Evolutionary conservation across 2,888 invertebrate genomes (phyloP), one percentile per base, ranked within the genome.

Genomic region (Pilophorus perplexus): DNA sequence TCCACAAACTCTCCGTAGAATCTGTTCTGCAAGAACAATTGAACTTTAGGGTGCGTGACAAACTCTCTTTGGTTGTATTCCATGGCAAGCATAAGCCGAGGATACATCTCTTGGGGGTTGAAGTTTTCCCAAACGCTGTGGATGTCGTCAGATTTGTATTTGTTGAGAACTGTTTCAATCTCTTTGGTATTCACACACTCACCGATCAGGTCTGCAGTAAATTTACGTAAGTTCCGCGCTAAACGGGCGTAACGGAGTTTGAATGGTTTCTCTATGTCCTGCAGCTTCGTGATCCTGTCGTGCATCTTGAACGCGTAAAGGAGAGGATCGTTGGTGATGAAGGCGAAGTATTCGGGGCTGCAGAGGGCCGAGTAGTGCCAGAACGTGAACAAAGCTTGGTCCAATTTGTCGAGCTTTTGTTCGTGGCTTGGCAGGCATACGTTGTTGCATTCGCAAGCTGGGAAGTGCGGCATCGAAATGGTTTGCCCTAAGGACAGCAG

Each of bases 41-140:
- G 89, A 16, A 86, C 84, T 74, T 88, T 86, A 0, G 87, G 85
- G 76, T 89, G 88, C 2, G 88, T 87, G 0, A 89, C 85, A 74
- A 89, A 89, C 74, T 84, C 83, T 74, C 86, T 87, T 73, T 88
- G 87, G 70, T 83, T 82, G 73, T 81, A 84, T 73, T 86, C 83
- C 72, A 89, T 80, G 0, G 88, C 88, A 75, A 86, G 78, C 27
- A 86, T 79, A 6, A 89, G 78, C 60, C 88, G 79, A 0, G 88
- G 88, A n/a, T n/a, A n/a, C n/a, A n/a, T n/a, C n/a, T n/a, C n/a
- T n/a, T n/a, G n/a, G n/a, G n/a, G n/a, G n/a, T n/a, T n/a, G n/a
- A n/a, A n/a, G n/a, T n/a, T n/a, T n/a, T n/a, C n/a, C n/a, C n/a
- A n/a, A n/a, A n/a, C n/a, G n/a, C n/a, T n/a, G n/a, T n/a, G n/a